These are phyloP conservation scores for Aphrocallistes beatrix DNA, from an alignment of 37 sponge, comb jelly and placozoan species.

Conservation along the genomic window DNA sequence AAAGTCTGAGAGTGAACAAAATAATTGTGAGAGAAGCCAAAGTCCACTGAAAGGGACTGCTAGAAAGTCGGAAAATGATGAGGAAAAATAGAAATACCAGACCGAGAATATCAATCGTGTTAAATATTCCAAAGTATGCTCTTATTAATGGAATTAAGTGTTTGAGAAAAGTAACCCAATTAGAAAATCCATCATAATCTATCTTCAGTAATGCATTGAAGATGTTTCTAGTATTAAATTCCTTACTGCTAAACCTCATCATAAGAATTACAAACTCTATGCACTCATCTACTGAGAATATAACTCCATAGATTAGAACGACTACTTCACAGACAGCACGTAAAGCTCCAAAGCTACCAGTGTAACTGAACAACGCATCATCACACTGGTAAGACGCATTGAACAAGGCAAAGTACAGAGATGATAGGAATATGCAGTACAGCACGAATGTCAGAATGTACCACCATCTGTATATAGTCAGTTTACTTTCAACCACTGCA, in stretches of 20 bases:
- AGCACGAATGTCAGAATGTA: neutral
- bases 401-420: neutral
- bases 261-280: neutral
- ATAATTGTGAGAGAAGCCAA: neutral
- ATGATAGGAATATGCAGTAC: neutral
- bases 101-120: neutral
- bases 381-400: neutral
- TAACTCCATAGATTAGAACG: neutral
- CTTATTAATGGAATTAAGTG: neutral
- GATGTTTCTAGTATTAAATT: neutral
- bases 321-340: neutral
- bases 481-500: neutral
- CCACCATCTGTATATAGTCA: neutral
- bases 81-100: neutral
- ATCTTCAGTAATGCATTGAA: too few relatives aligned
- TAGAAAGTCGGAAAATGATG: neutral
- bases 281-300: neutral
- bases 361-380: conserved; percentile 1
- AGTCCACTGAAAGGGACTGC: neutral
- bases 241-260: neutral
- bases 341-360: neutral
- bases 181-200: neutral
- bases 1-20: neutral
- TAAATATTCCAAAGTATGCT: neutral
- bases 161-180: neutral